These are phyloP conservation scores for Percina caprodes DNA, from an alignment of 2,113 vertebrate species.

Conservation along the genomic window DNA sequence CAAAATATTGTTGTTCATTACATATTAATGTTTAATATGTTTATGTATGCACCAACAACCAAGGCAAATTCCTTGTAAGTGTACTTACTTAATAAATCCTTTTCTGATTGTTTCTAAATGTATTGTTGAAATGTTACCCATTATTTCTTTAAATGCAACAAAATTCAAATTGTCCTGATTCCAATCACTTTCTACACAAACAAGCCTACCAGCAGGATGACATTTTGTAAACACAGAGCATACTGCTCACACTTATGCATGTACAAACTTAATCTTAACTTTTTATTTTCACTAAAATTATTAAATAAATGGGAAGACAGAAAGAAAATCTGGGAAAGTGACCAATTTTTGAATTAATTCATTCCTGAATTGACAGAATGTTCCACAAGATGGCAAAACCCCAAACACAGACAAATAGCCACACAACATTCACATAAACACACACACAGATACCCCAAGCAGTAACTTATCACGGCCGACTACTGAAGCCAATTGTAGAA, in stretches of 20 bases:
- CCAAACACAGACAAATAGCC: conserved; percentile 1
- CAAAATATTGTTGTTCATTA: too few species aligned
- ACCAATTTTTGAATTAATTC: not conserved
- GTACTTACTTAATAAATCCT: too few species aligned
- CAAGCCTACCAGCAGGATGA: not conserved
- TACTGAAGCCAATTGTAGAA: not conserved
- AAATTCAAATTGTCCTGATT: not conserved
- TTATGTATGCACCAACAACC: too few species aligned
- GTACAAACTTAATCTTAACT: not conserved
- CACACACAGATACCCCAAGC: not conserved
- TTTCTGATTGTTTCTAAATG: too few species aligned
- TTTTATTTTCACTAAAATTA: not conserved
- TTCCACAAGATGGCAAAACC: not conserved
- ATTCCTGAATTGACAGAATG: too few species aligned
- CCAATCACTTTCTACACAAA: not conserved
- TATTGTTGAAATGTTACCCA: too few species aligned
- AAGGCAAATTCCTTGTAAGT: too few species aligned
- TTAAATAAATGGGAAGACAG: not conserved
- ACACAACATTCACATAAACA: not conserved
- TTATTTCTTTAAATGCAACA: not conserved
- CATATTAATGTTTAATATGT: too few species aligned
- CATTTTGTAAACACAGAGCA: not conserved
- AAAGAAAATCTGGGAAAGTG: not conserved
- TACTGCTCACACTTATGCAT: not conserved
- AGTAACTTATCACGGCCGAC: not conserved